A percentile compares a stretch with the other conserved stretches of the same genome.
Evolutionary conservation across 2,113 vertebrate genomes (phyloP).

Genomic region (Cyphomyrus plagiostoma): DNA sequence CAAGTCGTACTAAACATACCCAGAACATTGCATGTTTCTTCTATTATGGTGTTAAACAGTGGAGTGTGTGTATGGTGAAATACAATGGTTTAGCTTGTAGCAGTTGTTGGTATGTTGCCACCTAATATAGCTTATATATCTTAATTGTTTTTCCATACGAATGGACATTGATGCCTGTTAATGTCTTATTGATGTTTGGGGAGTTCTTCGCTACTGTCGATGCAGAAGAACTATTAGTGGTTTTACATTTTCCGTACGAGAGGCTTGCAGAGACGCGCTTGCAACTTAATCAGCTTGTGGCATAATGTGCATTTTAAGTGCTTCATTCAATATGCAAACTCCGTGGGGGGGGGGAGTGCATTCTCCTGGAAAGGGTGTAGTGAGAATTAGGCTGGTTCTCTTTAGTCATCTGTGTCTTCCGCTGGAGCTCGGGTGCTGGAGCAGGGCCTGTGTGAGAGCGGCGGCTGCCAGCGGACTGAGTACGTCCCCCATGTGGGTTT

Average conservation of each 20-base stretch:
- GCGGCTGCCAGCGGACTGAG: conserved; percentile 4
- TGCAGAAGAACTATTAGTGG: background rate
- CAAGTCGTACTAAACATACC: background rate
- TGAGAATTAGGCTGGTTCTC: background rate
- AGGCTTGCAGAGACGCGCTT: background rate
- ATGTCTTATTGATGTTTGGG: conserved; percentile 10
- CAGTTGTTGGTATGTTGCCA: background rate
- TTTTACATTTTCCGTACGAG: background rate
- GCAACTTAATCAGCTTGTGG: conserved; percentile 14
- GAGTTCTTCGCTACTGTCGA: background rate
- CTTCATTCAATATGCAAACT: background rate
- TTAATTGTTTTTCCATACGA: conserved; percentile 7
- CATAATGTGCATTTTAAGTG: background rate
- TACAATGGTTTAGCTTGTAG: background rate
- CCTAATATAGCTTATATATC: background rate
- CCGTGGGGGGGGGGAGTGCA: background rate
- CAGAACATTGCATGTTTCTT: background rate
- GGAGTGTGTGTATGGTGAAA: background rate
- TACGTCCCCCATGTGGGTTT: conserved; percentile 32
- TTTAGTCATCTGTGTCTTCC: background rate
- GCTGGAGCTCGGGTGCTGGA: conserved; percentile 5
- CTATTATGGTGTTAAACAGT: background rate
- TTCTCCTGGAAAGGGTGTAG: background rate
- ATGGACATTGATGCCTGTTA: background rate
- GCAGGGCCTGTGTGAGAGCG: background rate